A percentile compares a stretch with the other conserved stretches of the same genome.
These are phyloP conservation scores for Epistrophe eligans DNA, from an alignment of 2,888 invertebrate species.

Conservation along the genomic window DNA sequence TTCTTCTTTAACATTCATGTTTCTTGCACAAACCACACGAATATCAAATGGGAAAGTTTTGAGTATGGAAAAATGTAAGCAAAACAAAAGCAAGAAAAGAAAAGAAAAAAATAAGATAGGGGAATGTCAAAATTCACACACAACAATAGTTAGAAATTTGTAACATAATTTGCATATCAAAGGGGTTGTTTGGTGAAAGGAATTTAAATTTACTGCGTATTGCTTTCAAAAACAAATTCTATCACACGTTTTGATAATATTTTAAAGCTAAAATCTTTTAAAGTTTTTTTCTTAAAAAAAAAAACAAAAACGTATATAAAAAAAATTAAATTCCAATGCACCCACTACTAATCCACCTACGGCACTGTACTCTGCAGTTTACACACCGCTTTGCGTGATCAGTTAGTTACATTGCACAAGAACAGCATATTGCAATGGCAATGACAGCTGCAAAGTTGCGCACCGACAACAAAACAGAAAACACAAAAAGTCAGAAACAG, in stretches of 20 bases:
- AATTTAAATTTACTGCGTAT: constrained; percentile 43
- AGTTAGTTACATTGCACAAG: constrained; percentile 65
- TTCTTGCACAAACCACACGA: constrained; percentile 26
- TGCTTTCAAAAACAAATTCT: not conserved
- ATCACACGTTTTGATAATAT: constrained; percentile 3
- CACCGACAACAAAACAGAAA: constrained; percentile 40
- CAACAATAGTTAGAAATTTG: constrained; percentile 21
- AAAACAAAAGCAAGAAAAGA: constrained; percentile 34
- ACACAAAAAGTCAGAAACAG: constrained; percentile 15
- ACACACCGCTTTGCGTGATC: constrained; percentile 62
- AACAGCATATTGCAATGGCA: constrained; percentile 80
- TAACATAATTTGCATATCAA: constrained; percentile 61
- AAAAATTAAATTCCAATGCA: constrained; percentile 8
- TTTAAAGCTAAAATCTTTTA: not conserved
- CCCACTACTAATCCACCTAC: constrained; percentile 58
- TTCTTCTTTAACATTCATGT: constrained; percentile 23
- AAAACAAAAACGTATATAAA: not conserved
- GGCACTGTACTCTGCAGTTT: constrained; percentile 51
- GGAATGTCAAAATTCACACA: constrained; percentile 35
- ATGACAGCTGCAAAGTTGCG: constrained; percentile 78
- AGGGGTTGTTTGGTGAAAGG: constrained; percentile 17
- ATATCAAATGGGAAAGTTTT: constrained; percentile 29
- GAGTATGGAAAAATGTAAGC: constrained; percentile 18
- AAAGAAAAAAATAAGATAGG: constrained; percentile 1
- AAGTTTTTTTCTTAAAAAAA: not conserved